Base-by-base conservation (phyloP, 2,797 vertebrate genomes). In the Notolabrus celidotus region DNA sequence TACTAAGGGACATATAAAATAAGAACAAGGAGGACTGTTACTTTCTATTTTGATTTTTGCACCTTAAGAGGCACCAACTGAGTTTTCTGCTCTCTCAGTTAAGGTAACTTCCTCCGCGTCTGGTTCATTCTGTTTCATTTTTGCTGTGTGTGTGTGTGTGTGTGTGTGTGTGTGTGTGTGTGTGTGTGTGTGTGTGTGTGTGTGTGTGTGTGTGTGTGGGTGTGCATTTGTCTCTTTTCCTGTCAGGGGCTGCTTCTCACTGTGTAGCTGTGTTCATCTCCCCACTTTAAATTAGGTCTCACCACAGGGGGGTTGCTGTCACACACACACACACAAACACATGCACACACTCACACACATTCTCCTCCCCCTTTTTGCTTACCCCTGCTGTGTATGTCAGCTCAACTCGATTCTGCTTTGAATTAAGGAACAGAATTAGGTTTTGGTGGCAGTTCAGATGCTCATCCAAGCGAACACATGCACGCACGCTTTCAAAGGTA, bases 231-330 rank as follows among this genome's bases (percentile, higher is more conserved):
- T 70, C 60, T 87, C 54, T 81, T 79, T 76, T 80, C 61, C 78
- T 85, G 88, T 84, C 80, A 86, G 73, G 77, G 72, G 51, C 67
- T 84, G 65, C 74, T 72, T 84, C 85, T 85, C 75, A 80, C 74
- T 78, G 75, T 83, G 79, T 73, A 85, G 77, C 79, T 80, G 75
- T 86, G 87, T 88, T 91, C 87, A 86, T 90, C 90, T 92, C 84
- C 81, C 73, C 79, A 86, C 84, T 90, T 88, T 91, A 92, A 93
- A 93, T 92, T 90, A 92, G 90, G 84, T 88, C 89, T 91, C 81
- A 85, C 85, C 89, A 79, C 90, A 88, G 86, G 88, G 84, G 87
- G 86, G 70, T 71, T 86, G 68, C 81, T 89, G 86, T 84, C 67
- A 42, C 77, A 63, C 76, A 73, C 65, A 12, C 54, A 29, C 66